A percentile compares a stretch with the other conserved stretches of the same genome.
These are phyloP conservation scores for Anabas testudineus DNA, from an alignment of 2,797 vertebrate genomes.

Conservation along the genomic window DNA sequence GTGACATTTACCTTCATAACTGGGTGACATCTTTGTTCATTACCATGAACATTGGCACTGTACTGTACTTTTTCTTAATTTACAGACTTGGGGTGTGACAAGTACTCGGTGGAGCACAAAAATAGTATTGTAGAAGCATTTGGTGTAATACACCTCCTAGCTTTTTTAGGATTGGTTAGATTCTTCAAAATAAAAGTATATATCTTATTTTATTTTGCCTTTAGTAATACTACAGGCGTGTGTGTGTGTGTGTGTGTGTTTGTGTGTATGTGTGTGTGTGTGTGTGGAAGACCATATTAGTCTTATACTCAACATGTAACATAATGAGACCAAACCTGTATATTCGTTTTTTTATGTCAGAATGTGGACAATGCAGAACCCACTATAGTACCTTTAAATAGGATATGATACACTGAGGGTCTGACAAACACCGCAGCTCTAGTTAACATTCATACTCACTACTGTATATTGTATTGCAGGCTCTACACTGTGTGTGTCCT, in stretches of 20 bases:
- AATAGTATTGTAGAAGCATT: not conserved
- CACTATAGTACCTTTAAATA: conserved; percentile 1
- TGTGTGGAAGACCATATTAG: not conserved
- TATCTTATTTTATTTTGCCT: not conserved
- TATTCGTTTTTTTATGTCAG: conserved; percentile 28
- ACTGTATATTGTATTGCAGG: conserved; percentile 17
- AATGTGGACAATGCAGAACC: conserved; percentile 23
- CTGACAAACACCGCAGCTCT: not conserved
- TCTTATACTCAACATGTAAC: conserved; percentile 20
- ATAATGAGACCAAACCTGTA: conserved; percentile 26
- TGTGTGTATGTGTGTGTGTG: too few relatives aligned
- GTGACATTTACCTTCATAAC: too few relatives aligned
- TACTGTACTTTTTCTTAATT: not conserved
- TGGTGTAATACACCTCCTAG: not conserved
- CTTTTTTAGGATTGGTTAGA: not conserved
- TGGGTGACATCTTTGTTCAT: conserved; percentile 5
- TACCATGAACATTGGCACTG: not conserved
- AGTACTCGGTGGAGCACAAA: not conserved
- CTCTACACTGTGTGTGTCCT: conserved; percentile 18
- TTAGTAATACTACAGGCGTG: too few relatives aligned
- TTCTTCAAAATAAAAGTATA: not conserved
- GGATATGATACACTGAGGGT: conserved; percentile 2
- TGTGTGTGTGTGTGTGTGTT: too few relatives aligned
- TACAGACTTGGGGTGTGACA: not conserved
- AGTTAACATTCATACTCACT: conserved; percentile 14